A percentile compares a stretch with the other conserved stretches of the same genome.
Conservation (phyloP, 2,113 vertebrate species). For the Sorex fumeus region DNA sequence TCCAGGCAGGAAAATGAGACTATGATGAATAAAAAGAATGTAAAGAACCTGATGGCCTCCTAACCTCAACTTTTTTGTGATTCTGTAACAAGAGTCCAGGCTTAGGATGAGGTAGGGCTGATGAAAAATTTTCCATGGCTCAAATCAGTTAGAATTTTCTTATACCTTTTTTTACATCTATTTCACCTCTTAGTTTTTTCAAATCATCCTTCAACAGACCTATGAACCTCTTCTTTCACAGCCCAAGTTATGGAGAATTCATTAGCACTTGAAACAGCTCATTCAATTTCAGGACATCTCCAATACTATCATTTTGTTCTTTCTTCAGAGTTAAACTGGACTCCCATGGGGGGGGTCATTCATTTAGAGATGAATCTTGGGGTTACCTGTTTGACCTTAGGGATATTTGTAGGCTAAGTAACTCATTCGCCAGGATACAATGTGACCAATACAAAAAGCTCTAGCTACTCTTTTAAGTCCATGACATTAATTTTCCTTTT, state of each 20-base stretch:
- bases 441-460: background rate
- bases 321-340: background rate
- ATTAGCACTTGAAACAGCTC: background rate
- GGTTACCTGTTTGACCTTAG: background rate
- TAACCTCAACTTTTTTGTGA: background rate
- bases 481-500: background rate
- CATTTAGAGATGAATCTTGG: background rate
- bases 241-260: background rate
- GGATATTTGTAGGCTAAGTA: background rate
- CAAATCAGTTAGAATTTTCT: background rate
- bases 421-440: background rate
- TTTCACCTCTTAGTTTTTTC: background rate
- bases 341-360: no score
- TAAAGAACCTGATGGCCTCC: fast-evolving
- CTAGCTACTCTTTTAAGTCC: background rate
- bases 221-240: background rate
- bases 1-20: no score
- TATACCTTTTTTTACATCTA: background rate
- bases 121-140: background rate
- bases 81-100: background rate
- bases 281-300: background rate
- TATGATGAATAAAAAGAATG: no score
- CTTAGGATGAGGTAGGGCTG: no score
- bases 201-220: background rate
- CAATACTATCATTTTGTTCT: background rate